Evolutionary conservation across 1,140 invertebrate species (phyloP), one percentile per base, ranked within the genome.

Genomic region (Eumaeus atala): DNA sequence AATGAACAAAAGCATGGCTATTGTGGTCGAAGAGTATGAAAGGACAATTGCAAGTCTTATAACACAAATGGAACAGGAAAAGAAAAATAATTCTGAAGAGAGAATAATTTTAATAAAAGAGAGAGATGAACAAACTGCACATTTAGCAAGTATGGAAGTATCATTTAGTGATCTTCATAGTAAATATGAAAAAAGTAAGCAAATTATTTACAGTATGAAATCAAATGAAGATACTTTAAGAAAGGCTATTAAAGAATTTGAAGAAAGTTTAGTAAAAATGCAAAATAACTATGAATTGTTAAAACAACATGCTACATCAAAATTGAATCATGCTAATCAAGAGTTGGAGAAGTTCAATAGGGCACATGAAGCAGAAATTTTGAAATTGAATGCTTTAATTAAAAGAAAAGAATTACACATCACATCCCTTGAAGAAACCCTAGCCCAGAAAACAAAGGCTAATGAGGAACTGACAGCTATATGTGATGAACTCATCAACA

Each of bases 141-240:
- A 95, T 77, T 80, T 95, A 49, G 89, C 91, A 35, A 93, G 91
- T 67, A 91, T 94, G 72, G 93, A 95, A 87, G 89, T 90, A 51
- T 93, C 93, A 28, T 95, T 95, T 71, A 93, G 91, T 57, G 94
- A 95, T 85, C 88, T 95, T 60, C 93, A 95, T 75, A 91, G 89
- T 17, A 89, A 89, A 69, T 89, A 87, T 53, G 86, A 89, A 52
- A 84, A 87, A 38, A 81, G 80, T 54, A 89, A 88, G 62, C 77
- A 85, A 64, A 73, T 87, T 6, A 84, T 89, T 59, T 48, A 85
- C 1, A 77, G 62, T 48, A 84, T 79, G 52, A 88, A 87, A 71
- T 70, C 74, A 4, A 88, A 85, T 48, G 87, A 87, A 62, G 84
- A 85, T 33, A 58, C 59, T 17, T 78, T 84, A 48, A 85, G 74